These are phyloP conservation scores for Percina caprodes DNA, from an alignment of 2,113 vertebrate species.

Conservation along the genomic window DNA sequence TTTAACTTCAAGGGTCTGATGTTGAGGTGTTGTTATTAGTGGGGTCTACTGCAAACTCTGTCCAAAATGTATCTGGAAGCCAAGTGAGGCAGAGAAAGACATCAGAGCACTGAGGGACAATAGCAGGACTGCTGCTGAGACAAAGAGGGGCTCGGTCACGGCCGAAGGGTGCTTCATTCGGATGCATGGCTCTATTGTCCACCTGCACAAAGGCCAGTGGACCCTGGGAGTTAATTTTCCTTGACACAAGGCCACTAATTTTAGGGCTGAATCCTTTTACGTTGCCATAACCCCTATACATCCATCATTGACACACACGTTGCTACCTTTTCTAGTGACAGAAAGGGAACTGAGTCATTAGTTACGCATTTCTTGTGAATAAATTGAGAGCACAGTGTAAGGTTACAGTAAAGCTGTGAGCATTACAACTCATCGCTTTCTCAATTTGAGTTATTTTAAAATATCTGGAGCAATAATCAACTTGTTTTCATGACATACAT, in stretches of 20 bases:
- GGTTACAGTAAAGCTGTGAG: neutral
- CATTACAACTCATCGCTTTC: neutral
- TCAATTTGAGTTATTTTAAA: neutral
- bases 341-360: conserved; percentile 18
- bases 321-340: conserved; percentile 24
- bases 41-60: conserved; percentile 41
- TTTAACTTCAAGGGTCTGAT: neutral
- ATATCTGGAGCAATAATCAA: neutral
- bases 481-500: neutral
- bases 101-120: conserved; percentile 75
- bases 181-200: conserved; percentile 79
- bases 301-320: conserved; percentile 59
- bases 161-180: conserved; percentile 72
- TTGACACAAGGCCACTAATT: conserved; percentile 78
- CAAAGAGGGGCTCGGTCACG: conserved; percentile 79
- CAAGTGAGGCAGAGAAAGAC: conserved; percentile 72
- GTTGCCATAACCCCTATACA: conserved; percentile 52
- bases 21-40: neutral
- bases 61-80: conserved; percentile 55
- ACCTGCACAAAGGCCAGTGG: conserved; percentile 79
- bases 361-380: conserved; percentile 7
- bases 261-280: conserved; percentile 55
- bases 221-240: conserved; percentile 78
- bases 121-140: conserved; percentile 62
- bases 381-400: neutral